Evolutionary conservation across 1,140 invertebrate genomes (phyloP).

Genomic region (Halotydeus destructor): DNA sequence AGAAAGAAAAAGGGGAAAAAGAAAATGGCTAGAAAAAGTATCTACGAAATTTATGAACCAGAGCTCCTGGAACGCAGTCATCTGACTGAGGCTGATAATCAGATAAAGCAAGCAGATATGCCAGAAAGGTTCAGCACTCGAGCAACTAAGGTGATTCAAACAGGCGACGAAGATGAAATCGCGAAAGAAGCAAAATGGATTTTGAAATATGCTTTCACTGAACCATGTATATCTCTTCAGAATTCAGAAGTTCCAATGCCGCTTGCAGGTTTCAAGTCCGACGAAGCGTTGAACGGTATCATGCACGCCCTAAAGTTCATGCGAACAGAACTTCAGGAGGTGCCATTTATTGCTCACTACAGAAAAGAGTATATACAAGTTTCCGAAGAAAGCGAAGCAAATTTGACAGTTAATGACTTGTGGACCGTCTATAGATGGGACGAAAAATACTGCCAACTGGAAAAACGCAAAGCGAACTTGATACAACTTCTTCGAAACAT

Average conservation of each 20-base stretch:
- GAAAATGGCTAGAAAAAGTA: conserved; percentile 62
- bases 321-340: conserved; percentile 73
- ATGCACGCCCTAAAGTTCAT: conserved; percentile 86
- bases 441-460: conserved; percentile 86
- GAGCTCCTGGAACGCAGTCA: conserved; percentile 87
- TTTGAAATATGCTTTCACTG: conserved; percentile 74
- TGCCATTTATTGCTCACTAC: conserved; percentile 93
- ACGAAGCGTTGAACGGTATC: conserved; percentile 60
- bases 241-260: conserved; percentile 15
- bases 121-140: conserved; percentile 62
- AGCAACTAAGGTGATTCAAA: conserved; percentile 51
- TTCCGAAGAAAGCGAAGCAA: too few species aligned
- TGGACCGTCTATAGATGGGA: conserved; percentile 94
- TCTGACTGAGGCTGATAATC: conserved; percentile 81
- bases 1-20: conserved; percentile 51
- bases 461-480: conserved; percentile 63
- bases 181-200: conserved; percentile 95
- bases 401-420: conserved; percentile 80
- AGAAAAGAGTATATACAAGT: conserved; percentile 94
- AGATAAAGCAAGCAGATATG: conserved; percentile 64
- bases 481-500: conserved; percentile 68
- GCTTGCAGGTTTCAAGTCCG: conserved; percentile 22
- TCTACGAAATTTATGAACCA: conserved; percentile 75
- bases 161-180: conserved; percentile 56
- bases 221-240: conserved; percentile 53